Percentiles rank a stretch among this genome's conserved stretches.
These are phyloP conservation scores for Neosalanx taihuensis DNA, from an alignment of 2,797 vertebrate genomes.

Conservation along the genomic window DNA sequence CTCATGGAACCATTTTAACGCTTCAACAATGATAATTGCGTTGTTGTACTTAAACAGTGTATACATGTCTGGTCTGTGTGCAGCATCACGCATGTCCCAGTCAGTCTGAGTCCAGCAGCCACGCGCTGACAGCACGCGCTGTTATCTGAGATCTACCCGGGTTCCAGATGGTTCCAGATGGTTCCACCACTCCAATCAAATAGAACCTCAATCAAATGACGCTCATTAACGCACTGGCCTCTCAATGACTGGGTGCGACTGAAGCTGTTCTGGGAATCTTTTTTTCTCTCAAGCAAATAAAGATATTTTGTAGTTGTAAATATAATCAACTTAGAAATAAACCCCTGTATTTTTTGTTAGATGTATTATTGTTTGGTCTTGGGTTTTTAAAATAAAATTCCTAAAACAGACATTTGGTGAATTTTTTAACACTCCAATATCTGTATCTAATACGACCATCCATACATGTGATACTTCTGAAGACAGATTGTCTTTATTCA, in stretches of 20 bases:
- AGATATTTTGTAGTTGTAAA: not conserved
- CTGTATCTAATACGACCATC: conserved; percentile 47
- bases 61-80: too few species aligned
- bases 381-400: not conserved
- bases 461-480: conserved; percentile 70
- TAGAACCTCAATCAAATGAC: conserved; percentile 46
- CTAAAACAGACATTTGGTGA: not conserved
- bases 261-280: too few species aligned
- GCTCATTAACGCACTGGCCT: conserved; percentile 43
- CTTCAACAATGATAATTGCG: too few species aligned
- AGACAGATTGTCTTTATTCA: conserved; percentile 99
- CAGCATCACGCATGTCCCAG: too few species aligned
- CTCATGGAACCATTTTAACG: too few species aligned
- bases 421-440: not conserved
- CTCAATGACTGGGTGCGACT: not conserved
- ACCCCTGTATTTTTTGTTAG: not conserved
- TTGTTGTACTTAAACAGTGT: not conserved
- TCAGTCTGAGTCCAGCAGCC: conserved; percentile 33
- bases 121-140: conserved; percentile 69
- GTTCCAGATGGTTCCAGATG: conserved; percentile 66
- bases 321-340: not conserved
- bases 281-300: too few species aligned
- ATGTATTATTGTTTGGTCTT: not conserved
- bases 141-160: conserved; percentile 68
- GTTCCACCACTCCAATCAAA: conserved; percentile 65